A percentile compares a stretch with the other conserved stretches of the same genome.
phyloP scores from a whole-genome alignment of 1,140 invertebrate genomes.

The Sycophaga agraensis region DNA sequence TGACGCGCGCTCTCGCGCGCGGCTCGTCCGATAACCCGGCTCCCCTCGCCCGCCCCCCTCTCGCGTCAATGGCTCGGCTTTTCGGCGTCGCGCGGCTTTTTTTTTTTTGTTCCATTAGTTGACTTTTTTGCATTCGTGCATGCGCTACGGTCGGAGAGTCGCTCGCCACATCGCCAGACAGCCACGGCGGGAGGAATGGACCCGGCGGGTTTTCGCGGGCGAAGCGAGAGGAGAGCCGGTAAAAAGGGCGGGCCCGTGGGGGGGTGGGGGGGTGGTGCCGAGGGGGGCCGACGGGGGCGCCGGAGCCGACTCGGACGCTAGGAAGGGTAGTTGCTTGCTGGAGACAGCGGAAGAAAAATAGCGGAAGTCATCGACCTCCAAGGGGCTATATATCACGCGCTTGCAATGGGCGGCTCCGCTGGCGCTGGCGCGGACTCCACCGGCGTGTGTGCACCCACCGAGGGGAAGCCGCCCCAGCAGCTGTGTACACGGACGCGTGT shows the following conservation, averaged over 20 bases:
- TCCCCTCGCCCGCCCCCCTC: no score
- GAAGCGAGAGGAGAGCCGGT: background rate
- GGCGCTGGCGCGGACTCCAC: conserved; percentile 26
- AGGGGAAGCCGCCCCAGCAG: background rate
- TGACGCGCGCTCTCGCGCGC: background rate
- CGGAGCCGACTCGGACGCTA: conserved; percentile 39
- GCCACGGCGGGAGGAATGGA: background rate
- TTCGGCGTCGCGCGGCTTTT: no score
- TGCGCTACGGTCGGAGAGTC: background rate
- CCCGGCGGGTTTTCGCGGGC: background rate
- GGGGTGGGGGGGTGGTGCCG: background rate
- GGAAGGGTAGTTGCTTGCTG: conserved; percentile 58
- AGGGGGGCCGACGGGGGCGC: background rate
- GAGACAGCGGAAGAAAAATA: conserved; percentile 71
- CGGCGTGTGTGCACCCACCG: background rate
- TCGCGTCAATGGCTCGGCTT: no score
- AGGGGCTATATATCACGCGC: conserved; percentile 69
- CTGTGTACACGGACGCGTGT: conserved; percentile 10
- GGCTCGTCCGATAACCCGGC: no score
- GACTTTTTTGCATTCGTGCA: conserved; percentile 15
- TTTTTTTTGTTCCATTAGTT: conserved; percentile 4
- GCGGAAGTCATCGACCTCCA: conserved; percentile 74
- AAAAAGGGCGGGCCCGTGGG: background rate
- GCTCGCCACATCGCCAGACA: no score
- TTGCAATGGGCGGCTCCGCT: conserved; percentile 43